A percentile compares a stretch with the other conserved stretches of the same genome.
These are phyloP conservation scores for Pycnonotus jocosus DNA, from an alignment of 2,113 vertebrate species.

Conservation along the genomic window DNA sequence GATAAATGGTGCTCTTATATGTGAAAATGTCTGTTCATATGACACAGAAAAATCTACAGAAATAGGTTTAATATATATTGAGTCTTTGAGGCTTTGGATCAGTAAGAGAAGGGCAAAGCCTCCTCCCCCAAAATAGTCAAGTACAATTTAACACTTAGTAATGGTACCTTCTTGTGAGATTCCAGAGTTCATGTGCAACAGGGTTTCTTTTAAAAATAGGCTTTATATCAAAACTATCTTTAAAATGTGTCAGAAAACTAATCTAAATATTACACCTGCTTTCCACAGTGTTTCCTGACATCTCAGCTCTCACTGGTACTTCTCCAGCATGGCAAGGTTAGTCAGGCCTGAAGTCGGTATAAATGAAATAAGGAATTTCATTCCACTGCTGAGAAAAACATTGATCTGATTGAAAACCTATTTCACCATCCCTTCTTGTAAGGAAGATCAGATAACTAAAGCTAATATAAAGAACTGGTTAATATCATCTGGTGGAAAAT, in stretches of 20 bases:
- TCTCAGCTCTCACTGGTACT: background rate
- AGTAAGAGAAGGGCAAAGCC: background rate
- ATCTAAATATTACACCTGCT: background rate
- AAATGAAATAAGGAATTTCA: background rate
- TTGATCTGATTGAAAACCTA: background rate
- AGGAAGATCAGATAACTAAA: background rate
- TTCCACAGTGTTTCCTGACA: background rate
- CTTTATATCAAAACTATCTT: background rate
- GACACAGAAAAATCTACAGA: background rate
- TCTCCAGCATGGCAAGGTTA: background rate
- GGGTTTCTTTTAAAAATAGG: background rate
- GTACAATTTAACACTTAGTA: background rate
- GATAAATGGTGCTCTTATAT: background rate
- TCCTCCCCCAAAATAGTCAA: background rate
- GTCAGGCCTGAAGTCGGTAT: background rate
- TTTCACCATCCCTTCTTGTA: background rate
- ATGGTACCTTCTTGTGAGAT: background rate
- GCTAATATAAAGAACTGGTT: background rate
- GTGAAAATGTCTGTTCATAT: background rate
- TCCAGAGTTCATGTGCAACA: background rate
- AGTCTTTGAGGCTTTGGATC: background rate
- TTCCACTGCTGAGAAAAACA: background rate
- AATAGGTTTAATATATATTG: background rate
- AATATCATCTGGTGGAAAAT: background rate
- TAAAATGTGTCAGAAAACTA: background rate